Base-by-base conservation (phyloP, 2,797 vertebrate genomes). In the Brachyalestes nurse region DNA sequence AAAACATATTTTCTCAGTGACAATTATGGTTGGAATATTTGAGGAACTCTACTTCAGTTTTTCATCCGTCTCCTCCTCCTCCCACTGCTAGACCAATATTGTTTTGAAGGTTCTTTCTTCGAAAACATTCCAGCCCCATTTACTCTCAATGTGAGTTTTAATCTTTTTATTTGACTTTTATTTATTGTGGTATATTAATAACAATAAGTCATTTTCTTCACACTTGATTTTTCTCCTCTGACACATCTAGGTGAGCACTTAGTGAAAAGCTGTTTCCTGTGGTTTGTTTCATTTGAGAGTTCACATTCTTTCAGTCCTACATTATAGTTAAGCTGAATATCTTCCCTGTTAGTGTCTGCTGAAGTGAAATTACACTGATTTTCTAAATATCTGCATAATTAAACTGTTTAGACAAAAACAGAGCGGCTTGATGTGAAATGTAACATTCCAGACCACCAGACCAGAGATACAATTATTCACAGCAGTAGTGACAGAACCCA, bases 1-100 rank as follows among this genome's bases (percentile, higher is more conserved):
- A 14, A 72, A 55, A 42, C 28, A 72, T 19, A 47, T 67, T 67
- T 67, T 45, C 8, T 53, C 13, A 61, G 47, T 64, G 69, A 62
- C 16, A 53, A 72, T 38, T 55, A 55, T 28, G 25, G 8, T 72
- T 40, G 16, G 70, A 23, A 47, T 4, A 70, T 49, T n/a, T 49
- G 23, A 47, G n/a, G 42, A 38, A 73, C 12, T 34, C 28, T 16
- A 14, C 13, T 38, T 71, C 14, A 17, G 1, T n/a, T 72, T 72
- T n/a, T 55, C 49, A 19, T 72, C 28, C 12, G 6, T n/a, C 4
- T 34, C 28, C 16, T 55, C 25, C 49, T 38, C 51, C 72, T 13
- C 34, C 12, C 34, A 58, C 17, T 21, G 9, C 19, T 42, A 49
- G 45, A 14, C 13, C 21, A 5, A 42, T 6, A 55, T 4, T 23